A percentile compares a stretch with the other conserved stretches of the same genome.
Conservation (phyloP, 2,888 invertebrate genomes). For the Gortyna flavago region DNA sequence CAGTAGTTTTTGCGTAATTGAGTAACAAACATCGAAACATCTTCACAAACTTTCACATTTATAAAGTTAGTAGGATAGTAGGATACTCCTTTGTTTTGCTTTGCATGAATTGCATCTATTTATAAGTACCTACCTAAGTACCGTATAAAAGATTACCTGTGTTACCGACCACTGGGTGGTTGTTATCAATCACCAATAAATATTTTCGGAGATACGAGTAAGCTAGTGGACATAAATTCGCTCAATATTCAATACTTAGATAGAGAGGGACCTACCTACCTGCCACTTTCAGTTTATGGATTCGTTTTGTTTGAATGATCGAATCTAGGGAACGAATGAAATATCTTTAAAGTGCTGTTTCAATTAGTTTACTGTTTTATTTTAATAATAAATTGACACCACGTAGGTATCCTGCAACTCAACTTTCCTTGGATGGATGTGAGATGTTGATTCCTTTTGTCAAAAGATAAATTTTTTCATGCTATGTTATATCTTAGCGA, state of each 20-base stretch:
- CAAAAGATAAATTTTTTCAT: too few relatives aligned
- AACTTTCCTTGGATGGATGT: too few relatives aligned
- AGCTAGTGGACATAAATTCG: conserved; percentile 8
- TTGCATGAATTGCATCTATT: not conserved
- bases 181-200: conserved; percentile 48
- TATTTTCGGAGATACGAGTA: conserved; percentile 25
- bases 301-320: not conserved
- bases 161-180: conserved; percentile 11
- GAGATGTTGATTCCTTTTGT: too few relatives aligned
- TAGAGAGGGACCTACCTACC: conserved; percentile 8
- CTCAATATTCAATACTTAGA: conserved; percentile 6
- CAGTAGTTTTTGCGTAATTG: too few relatives aligned
- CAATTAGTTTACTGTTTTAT: not conserved
- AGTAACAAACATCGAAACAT: too few relatives aligned
- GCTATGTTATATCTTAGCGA: too few relatives aligned
- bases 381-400: not conserved
- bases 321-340: not conserved
- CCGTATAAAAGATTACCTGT: not conserved
- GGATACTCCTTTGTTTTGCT: not conserved
- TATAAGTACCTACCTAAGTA: not conserved
- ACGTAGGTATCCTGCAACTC: not conserved
- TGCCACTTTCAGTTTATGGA: not conserved
- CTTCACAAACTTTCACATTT: too few relatives aligned
- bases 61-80: too few relatives aligned
- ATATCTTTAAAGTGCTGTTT: not conserved